These are phyloP conservation scores for Zosterops borbonicus DNA, from an alignment of 2,113 vertebrate genomes.

Conservation along the genomic window DNA sequence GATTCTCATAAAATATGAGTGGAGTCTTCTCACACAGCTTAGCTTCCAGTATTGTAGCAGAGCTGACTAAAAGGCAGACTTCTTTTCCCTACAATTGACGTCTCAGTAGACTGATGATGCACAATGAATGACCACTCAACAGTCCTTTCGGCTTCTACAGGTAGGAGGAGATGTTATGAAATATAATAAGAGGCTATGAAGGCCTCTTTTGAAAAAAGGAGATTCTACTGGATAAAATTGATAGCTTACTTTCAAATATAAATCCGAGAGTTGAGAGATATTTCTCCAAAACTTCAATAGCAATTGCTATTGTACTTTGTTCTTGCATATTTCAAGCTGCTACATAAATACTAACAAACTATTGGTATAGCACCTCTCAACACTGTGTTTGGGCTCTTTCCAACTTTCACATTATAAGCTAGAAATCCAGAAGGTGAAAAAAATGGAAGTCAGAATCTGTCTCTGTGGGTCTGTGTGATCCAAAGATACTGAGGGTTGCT, in stretches of 20 bases:
- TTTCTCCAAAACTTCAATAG: background rate
- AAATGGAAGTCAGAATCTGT: background rate
- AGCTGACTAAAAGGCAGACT: background rate
- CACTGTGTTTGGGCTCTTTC: background rate
- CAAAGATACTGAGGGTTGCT: background rate
- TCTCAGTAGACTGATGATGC: background rate
- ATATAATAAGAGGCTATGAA: background rate
- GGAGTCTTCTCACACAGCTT: background rate
- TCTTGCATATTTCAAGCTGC: background rate
- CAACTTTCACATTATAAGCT: background rate
- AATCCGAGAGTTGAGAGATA: background rate
- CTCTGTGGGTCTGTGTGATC: background rate
- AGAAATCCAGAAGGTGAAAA: background rate
- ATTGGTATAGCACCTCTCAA: background rate
- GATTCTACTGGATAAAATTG: background rate
- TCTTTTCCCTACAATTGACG: background rate
- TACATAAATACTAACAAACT: background rate
- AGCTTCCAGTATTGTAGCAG: background rate
- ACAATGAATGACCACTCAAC: accelerated
- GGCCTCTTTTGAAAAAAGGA: background rate
- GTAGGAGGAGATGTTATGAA: background rate
- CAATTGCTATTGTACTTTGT: background rate
- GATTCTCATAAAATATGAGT: background rate
- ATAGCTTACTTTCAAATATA: background rate
- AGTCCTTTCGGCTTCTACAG: background rate